These are phyloP conservation scores for Aromia moschata DNA, from an alignment of 2,888 invertebrate species.

Conservation along the genomic window DNA sequence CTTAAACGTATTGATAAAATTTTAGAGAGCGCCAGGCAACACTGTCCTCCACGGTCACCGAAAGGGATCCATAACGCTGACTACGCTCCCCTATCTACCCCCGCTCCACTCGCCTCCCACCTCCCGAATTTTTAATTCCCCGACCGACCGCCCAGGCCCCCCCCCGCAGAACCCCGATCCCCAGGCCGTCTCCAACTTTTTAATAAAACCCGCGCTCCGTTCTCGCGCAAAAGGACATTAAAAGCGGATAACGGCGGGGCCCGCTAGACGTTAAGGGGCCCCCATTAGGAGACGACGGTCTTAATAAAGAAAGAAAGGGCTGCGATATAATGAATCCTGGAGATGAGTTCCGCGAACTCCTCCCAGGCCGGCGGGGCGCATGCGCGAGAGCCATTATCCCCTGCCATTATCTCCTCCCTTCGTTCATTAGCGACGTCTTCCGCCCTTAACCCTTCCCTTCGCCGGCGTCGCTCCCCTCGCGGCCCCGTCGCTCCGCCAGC, in stretches of 20 bases:
- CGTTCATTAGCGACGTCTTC: slow-evolving; percentile 59
- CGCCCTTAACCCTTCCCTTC: slow-evolving; percentile 41
- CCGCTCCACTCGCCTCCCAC: too few species aligned
- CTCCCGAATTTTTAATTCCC: not conserved
- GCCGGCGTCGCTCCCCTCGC: slow-evolving; percentile 20
- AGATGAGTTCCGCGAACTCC: slow-evolving; percentile 49
- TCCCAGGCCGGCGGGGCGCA: slow-evolving; percentile 52
- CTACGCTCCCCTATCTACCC: too few species aligned
- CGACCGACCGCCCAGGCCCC: not conserved
- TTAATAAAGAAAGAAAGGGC: slow-evolving; percentile 45
- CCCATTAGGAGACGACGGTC: slow-evolving; percentile 37
- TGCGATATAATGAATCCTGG: slow-evolving; percentile 50
- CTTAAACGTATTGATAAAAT: too few species aligned
- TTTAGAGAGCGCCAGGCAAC: too few species aligned
- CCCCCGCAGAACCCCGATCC: too few species aligned
- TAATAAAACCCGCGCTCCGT: slow-evolving; percentile 7
- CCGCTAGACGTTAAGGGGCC: slow-evolving; percentile 13
- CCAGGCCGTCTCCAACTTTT: too few species aligned
- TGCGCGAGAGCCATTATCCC: slow-evolving; percentile 61
- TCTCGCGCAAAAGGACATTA: slow-evolving; percentile 6
- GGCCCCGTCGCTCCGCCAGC: not conserved
- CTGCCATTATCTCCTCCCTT: slow-evolving; percentile 61
- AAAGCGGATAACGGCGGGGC: slow-evolving; percentile 10
- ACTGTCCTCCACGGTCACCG: too few species aligned
- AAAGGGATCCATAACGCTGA: too few species aligned